These are phyloP conservation scores for Apantesis nais DNA, from an alignment of 2,888 invertebrate species.

Conservation along the genomic window DNA sequence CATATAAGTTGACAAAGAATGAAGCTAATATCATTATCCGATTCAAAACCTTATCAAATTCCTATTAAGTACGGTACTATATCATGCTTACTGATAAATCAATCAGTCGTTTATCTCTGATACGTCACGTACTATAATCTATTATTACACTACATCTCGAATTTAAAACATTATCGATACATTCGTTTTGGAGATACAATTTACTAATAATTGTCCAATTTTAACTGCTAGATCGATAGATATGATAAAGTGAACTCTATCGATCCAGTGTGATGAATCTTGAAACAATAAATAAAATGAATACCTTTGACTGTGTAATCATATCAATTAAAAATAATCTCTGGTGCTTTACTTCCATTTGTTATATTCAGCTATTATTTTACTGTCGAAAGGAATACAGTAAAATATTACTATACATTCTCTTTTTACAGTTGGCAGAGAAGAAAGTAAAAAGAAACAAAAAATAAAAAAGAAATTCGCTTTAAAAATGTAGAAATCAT, in stretches of 20 bases:
- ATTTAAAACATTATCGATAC: background rate
- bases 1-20: slow-evolving; percentile 1
- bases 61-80: slow-evolving; percentile 21
- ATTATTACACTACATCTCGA: background rate
- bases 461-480: too few relatives aligned
- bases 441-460: too few relatives aligned
- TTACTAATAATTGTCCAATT: background rate
- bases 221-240: background rate
- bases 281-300: background rate
- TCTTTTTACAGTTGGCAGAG: too few relatives aligned
- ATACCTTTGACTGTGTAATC: too few relatives aligned
- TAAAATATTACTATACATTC: too few relatives aligned
- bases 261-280: background rate
- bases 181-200: slow-evolving; percentile 1
- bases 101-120: slow-evolving; percentile 28
- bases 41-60: slow-evolving; percentile 33
- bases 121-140: slow-evolving; percentile 5
- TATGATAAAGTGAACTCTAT: background rate
- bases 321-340: too few relatives aligned
- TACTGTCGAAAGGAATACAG: too few relatives aligned
- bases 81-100: slow-evolving; percentile 29
- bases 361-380: too few relatives aligned
- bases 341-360: too few relatives aligned
- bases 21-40: background rate
- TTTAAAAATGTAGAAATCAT: too few relatives aligned